Conservation (phyloP, 2,797 vertebrate genomes). For the Decapterus maruadsi region DNA sequence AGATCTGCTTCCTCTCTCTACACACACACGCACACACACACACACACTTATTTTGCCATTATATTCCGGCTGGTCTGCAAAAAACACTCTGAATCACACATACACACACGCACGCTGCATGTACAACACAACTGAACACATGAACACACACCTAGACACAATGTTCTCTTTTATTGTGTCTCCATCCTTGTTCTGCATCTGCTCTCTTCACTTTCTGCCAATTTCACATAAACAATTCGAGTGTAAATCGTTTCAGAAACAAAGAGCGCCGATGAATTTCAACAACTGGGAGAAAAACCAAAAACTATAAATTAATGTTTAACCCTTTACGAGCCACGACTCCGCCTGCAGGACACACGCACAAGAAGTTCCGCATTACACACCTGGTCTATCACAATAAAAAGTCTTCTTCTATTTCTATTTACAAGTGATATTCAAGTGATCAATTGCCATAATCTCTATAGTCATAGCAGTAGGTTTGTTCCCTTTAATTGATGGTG, state of each 20-base stretch:
- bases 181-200: constrained; percentile 13
- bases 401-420: no score
- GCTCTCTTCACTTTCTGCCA: background rate
- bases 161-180: constrained; percentile 28
- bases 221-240: background rate
- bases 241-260: background rate
- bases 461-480: no score
- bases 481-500: no score
- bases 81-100: constrained; percentile 12
- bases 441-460: no score
- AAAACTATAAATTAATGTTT: background rate
- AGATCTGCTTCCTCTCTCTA: constrained; percentile 70
- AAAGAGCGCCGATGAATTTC: background rate
- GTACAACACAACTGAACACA: constrained; percentile 4
- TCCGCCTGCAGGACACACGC: background rate
- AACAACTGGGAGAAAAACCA: background rate
- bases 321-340: background rate
- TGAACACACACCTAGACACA: constrained; percentile 17
- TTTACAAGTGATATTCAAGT: no score
- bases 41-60: constrained; percentile 56
- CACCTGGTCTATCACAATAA: no score
- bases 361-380: no score
- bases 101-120: constrained; percentile 1
- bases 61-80: constrained; percentile 26
- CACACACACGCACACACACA: constrained; percentile 23